Base-by-base conservation (phyloP, 2,888 invertebrate species). In the Leptinotarsa juncta region DNA sequence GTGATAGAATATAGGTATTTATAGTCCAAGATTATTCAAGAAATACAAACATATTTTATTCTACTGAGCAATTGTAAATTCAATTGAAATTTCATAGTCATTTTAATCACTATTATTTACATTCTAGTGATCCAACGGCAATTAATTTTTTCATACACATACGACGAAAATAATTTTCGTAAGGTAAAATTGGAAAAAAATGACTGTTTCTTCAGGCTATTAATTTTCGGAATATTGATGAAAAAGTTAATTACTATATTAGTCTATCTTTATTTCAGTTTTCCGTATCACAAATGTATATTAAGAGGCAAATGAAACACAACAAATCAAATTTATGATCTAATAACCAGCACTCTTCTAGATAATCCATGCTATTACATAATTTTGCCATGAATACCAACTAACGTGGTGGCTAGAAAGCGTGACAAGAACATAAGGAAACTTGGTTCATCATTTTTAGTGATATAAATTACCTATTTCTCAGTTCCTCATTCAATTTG, bases 361-460 rank as follows among this genome's bases (percentile, higher is more conserved):
- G 26, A 12, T 67, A 48, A 48, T 48, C 49, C 57, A 69, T 42
- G 57, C 15, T n/a, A 32, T 68, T 68, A 68, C 32, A 55, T 69
- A 57, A 69, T 26, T 15, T 18, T 60, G 15, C 48, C 12, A 49
- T 69, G 69, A 23, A 69, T 69, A 53, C 57, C 20, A 49, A 57
- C 26, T 69, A 20, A 42, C 42, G 20, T 69, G 57, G 7, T 48
- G 69, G 48, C 53, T 57, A 69, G 69, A 69, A 69, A 69, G 69
- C 69, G 69, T 69, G 57, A 69, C 69, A 48, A 69, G 57, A 57
- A 57, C 57, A 57, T 69, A 49, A 69, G 23, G 69, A 42, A 57
- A 69, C 57, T 57, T 48, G 57, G 57, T 57, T 55, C 69, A 49
- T 18, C 26, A 42, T 67, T 67, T 68, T 67, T 69, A 57, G 57